Conservation (phyloP, 2,797 vertebrate genomes). For the Chaetophractus vellerosus region DNA sequence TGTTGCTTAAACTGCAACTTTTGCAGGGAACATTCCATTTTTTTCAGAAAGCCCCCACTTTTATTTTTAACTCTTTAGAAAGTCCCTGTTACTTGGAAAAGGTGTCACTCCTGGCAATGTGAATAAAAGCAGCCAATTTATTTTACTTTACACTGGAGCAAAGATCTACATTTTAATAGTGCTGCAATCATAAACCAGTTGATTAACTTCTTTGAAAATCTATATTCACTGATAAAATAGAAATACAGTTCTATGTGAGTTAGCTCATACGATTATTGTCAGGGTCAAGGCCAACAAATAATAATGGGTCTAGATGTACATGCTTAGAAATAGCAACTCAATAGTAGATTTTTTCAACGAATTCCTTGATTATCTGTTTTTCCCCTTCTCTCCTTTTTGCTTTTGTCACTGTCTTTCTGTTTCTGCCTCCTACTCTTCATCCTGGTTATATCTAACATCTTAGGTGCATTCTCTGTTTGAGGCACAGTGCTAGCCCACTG, state of each 20-base stretch:
- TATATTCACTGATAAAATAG: background rate
- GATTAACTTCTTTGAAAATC: background rate
- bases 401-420: background rate
- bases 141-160: too few species aligned
- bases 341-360: background rate
- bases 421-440: background rate
- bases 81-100: too few species aligned
- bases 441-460: background rate
- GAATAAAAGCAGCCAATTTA: too few species aligned
- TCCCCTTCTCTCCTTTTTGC: background rate
- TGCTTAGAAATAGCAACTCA: background rate
- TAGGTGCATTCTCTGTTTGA: background rate
- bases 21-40: too few species aligned
- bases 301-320: background rate
- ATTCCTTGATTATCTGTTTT: background rate
- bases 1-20: too few species aligned
- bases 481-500: background rate
- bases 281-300: background rate
- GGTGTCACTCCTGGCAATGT: too few species aligned
- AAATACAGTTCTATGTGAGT: background rate
- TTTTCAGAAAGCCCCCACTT: too few species aligned
- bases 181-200: background rate
- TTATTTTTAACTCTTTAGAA: too few species aligned
- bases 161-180: background rate
- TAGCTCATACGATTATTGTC: background rate